These are phyloP conservation scores for Callipepla californica DNA, from an alignment of 2,113 vertebrate species.

Conservation along the genomic window DNA sequence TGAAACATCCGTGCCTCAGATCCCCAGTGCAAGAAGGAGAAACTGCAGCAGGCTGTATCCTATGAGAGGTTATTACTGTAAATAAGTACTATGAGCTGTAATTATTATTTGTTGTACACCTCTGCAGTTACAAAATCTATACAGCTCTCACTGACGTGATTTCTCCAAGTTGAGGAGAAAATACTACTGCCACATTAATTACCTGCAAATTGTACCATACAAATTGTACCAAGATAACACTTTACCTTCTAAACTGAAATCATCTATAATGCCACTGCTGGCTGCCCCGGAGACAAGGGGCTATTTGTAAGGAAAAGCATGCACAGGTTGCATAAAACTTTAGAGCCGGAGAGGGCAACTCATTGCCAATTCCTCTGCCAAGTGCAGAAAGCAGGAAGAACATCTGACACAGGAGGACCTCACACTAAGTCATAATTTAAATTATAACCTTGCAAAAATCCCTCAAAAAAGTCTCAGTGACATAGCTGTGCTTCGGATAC, in stretches of 20 bases:
- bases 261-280: not conserved
- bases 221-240: not conserved
- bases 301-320: not conserved
- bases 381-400: not conserved
- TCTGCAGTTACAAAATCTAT: not conserved
- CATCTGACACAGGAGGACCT: not conserved
- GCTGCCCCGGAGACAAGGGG: not conserved
- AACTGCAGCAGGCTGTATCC: not conserved
- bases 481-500: fast-evolving
- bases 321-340: not conserved
- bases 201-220: not conserved
- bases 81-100: not conserved
- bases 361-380: not conserved
- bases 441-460: not conserved
- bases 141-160: not conserved
- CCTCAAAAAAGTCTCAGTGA: not conserved
- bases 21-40: not conserved
- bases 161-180: not conserved
- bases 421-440: not conserved
- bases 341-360: not conserved
- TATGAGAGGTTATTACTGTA: not conserved
- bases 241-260: not conserved
- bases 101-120: not conserved
- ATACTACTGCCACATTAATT: not conserved
- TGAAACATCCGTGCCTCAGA: not conserved